A percentile compares a stretch with the other conserved stretches of the same genome.
Evolutionary conservation across 2,113 vertebrate genomes (phyloP).

Genomic region (Rattus rattus): DNA sequence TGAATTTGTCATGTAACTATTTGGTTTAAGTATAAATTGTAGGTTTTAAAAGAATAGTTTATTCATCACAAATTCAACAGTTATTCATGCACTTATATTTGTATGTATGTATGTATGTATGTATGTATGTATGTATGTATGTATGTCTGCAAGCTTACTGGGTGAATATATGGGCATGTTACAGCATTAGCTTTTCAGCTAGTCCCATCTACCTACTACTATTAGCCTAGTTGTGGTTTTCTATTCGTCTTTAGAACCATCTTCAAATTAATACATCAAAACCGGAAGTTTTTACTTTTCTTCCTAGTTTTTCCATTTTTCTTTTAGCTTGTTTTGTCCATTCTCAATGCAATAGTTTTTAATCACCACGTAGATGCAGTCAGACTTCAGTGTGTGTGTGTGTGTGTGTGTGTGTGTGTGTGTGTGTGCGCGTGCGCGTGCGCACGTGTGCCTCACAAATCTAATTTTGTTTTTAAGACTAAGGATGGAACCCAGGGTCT

Average conservation of each 20-base stretch:
- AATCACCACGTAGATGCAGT: slow-evolving; percentile 16
- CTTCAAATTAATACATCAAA: slow-evolving; percentile 36
- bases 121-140: slow-evolving; percentile 1
- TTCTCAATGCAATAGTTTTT: slow-evolving; percentile 55
- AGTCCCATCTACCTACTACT: not conserved
- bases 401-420: not conserved
- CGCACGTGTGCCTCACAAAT: slow-evolving; percentile 33
- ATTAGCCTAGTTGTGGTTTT: slow-evolving; percentile 44
- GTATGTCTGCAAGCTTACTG: slow-evolving; percentile 44
- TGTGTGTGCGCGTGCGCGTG: too few species aligned
- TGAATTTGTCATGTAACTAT: slow-evolving; percentile 73
- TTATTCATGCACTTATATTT: not conserved
- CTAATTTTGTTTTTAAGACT: not conserved
- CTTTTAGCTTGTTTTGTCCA: slow-evolving; percentile 29
- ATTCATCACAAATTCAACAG: slow-evolving; percentile 67
- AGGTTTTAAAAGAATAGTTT: slow-evolving; percentile 69
- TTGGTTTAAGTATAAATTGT: slow-evolving; percentile 62
- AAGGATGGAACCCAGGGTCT: not conserved
- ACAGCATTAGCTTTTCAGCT: slow-evolving; percentile 55
- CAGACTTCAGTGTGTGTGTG: not conserved
- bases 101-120: not conserved
- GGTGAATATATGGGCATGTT: slow-evolving; percentile 28
- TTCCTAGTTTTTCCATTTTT: slow-evolving; percentile 21
- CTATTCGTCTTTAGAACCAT: slow-evolving; percentile 32
- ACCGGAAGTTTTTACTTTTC: slow-evolving; percentile 33